A percentile compares a stretch with the other conserved stretches of the same genome.
These are phyloP conservation scores for Drosophila macrothrix DNA, from an alignment of 2,888 invertebrate genomes.

Conservation along the genomic window DNA sequence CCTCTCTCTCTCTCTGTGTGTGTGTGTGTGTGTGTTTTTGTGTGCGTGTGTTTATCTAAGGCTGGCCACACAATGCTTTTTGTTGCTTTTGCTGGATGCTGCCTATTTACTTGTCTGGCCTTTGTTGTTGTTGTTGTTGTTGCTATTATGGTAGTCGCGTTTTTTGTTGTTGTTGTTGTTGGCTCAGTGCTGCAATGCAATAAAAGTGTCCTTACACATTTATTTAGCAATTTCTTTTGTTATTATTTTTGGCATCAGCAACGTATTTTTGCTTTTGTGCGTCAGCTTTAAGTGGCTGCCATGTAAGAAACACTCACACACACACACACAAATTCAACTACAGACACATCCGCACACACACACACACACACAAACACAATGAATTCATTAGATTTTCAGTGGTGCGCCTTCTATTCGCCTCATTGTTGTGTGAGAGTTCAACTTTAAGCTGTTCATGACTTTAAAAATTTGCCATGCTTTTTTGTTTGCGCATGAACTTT, in stretches of 20 bases:
- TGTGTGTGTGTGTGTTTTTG: constrained; percentile 14
- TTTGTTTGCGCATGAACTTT: constrained; percentile 76
- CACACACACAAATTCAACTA: neutral
- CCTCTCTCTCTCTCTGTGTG: constrained; percentile 10
- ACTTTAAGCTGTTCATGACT: constrained; percentile 67
- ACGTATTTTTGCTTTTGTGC: constrained; percentile 53
- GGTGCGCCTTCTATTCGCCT: neutral
- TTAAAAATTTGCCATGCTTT: constrained; percentile 56
- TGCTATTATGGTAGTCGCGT: constrained; percentile 17
- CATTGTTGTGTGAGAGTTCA: constrained; percentile 6
- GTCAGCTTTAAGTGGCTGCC: constrained; percentile 69
- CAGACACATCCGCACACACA: constrained; percentile 1
- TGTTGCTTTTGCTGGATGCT: constrained; percentile 61
- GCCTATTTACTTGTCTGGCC: constrained; percentile 70
- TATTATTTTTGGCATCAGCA: constrained; percentile 73
- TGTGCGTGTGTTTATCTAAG: constrained; percentile 60
- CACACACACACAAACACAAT: constrained; percentile 28
- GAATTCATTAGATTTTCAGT: constrained; percentile 58
- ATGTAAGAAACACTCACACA: constrained; percentile 28
- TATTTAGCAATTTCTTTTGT: constrained; percentile 81
- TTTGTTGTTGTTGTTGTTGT: constrained; percentile 12
- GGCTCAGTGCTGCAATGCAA: constrained; percentile 62
- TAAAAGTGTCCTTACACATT: constrained; percentile 81
- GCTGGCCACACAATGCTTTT: constrained; percentile 66
- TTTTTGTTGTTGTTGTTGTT: constrained; percentile 29